Evolutionary conservation across 2,888 invertebrate species (phyloP).

Genomic region (Augiades crinisus): DNA sequence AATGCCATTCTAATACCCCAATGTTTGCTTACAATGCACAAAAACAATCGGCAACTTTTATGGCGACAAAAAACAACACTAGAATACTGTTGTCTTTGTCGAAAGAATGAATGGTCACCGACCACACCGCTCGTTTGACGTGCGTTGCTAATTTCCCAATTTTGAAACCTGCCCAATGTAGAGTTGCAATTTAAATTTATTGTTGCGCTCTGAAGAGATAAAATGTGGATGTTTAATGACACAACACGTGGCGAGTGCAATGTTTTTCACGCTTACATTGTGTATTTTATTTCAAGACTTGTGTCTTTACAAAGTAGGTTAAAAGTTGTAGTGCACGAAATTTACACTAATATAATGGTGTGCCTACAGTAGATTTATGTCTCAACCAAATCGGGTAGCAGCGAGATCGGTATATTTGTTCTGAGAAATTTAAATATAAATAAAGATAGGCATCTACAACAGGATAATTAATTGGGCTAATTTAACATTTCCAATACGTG

Average conservation of each 20-base stretch:
- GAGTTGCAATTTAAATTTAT: slow-evolving; percentile 37
- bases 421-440: slow-evolving; percentile 9
- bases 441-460: slow-evolving; percentile 16
- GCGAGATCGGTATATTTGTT: neutral
- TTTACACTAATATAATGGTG: neutral
- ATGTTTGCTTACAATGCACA: slow-evolving; percentile 55
- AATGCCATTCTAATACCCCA: slow-evolving; percentile 41
- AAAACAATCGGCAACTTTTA: slow-evolving; percentile 46
- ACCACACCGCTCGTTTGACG: slow-evolving; percentile 66
- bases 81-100: slow-evolving; percentile 45
- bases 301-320: neutral
- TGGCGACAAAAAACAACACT: slow-evolving; percentile 39
- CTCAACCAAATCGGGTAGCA: slow-evolving; percentile 6
- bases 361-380: neutral
- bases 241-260: slow-evolving; percentile 5
- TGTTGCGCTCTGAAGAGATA: slow-evolving; percentile 23
- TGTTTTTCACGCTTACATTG: neutral
- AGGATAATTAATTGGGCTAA: slow-evolving; percentile 20
- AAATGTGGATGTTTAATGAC: slow-evolving; percentile 13
- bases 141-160: slow-evolving; percentile 74
- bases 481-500: slow-evolving; percentile 15
- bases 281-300: neutral
- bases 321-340: too few species aligned
- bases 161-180: slow-evolving; percentile 44
- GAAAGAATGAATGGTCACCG: slow-evolving; percentile 55